phyloP scores from a whole-genome alignment of 2,888 invertebrate genomes.

The Microdon myrmicae region DNA sequence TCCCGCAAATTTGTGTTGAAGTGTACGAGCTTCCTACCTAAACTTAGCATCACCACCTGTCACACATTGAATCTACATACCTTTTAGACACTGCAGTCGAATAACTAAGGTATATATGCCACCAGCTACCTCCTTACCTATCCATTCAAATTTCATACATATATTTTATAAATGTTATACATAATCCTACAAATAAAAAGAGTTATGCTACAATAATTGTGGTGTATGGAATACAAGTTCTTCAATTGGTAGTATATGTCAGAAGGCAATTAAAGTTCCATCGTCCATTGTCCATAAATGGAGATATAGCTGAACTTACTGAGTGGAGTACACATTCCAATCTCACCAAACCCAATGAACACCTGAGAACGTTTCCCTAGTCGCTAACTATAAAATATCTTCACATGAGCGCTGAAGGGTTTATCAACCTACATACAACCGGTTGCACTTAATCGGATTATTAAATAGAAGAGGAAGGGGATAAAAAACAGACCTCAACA shows the following conservation, averaged over 20 bases:
- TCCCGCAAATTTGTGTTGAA: too few relatives aligned
- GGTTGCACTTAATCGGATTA: conserved; percentile 53
- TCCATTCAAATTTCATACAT: conserved; percentile 41
- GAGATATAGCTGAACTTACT: conserved; percentile 33
- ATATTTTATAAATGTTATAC: too few relatives aligned
- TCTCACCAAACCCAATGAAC: conserved; percentile 15
- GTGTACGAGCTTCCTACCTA: too few relatives aligned
- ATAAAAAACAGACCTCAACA: conserved; percentile 17
- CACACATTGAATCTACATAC: conserved; percentile 28
- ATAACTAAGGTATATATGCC: conserved; percentile 20
- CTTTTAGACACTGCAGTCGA: background rate
- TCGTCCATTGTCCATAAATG: conserved; percentile 38
- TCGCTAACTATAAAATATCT: conserved; percentile 33
- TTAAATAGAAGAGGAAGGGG: conserved; percentile 28
- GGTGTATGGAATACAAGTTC: too few relatives aligned
- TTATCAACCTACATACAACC: conserved; percentile 52
- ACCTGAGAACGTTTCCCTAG: conserved; percentile 47
- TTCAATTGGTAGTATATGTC: too few relatives aligned
- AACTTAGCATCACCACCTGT: conserved; percentile 28
- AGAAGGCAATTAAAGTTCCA: conserved; percentile 48
- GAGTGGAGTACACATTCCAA: conserved; percentile 38
- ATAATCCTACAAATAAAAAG: too few relatives aligned
- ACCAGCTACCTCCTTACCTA: conserved; percentile 26
- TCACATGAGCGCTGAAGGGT: conserved; percentile 50
- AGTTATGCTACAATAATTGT: conserved; percentile 34